phyloP scores from a whole-genome alignment of 2,888 invertebrate genomes.

The Horisme vitalbata region DNA sequence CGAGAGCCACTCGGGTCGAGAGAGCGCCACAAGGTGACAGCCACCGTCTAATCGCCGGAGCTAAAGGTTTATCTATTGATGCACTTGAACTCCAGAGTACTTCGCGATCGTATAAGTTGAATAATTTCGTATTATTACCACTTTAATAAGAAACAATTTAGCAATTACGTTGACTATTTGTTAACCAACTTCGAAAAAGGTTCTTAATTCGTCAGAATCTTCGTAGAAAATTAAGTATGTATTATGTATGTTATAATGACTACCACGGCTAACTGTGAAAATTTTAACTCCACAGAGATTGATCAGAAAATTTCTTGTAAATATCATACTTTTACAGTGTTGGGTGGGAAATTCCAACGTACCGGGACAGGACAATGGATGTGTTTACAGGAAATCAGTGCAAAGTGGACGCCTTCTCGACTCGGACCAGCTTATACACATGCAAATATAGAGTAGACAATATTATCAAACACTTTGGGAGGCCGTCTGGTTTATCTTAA shows the following conservation, averaged over 20 bases:
- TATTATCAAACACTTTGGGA: not conserved
- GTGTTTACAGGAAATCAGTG: conserved; percentile 69
- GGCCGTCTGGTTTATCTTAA: not conserved
- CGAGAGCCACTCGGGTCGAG: conserved; percentile 67
- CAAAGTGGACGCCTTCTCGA: conserved; percentile 48
- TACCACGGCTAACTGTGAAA: too few relatives aligned
- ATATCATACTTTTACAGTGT: conserved; percentile 24
- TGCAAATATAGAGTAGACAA: conserved; percentile 7
- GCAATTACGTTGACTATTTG: too few relatives aligned
- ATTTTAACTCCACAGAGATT: too few relatives aligned
- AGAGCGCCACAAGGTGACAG: conserved; percentile 69
- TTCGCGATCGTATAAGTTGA: conserved; percentile 26
- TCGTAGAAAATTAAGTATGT: too few relatives aligned
- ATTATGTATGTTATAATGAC: too few relatives aligned
- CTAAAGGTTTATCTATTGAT: conserved; percentile 61
- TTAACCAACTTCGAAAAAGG: too few relatives aligned
- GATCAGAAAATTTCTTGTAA: too few relatives aligned
- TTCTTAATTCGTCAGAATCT: too few relatives aligned
- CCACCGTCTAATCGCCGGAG: conserved; percentile 68
- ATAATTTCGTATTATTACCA: too few relatives aligned
- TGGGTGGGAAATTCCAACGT: conserved; percentile 52
- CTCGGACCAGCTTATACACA: conserved; percentile 12
- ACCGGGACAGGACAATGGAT: conserved; percentile 56
- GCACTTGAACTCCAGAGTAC: conserved; percentile 42
- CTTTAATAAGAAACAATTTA: too few relatives aligned